phyloP scores from a whole-genome alignment of 2,888 invertebrate species.

The Petrolisthes manimaculis region DNA sequence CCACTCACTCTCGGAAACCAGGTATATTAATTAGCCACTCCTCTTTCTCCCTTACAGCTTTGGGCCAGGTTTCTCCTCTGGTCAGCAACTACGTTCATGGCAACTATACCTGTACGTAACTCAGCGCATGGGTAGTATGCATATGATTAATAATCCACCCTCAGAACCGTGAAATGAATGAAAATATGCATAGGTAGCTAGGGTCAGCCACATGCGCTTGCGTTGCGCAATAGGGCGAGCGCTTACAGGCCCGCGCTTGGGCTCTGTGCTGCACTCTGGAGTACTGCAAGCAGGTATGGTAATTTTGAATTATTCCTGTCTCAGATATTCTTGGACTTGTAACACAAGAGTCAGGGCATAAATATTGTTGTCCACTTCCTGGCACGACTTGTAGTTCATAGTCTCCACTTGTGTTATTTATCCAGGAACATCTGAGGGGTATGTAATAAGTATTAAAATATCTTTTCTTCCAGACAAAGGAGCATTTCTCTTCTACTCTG shows the following conservation, averaged over 20 bases:
- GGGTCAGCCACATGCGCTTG: constrained; percentile 63
- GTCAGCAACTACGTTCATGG: constrained; percentile 86
- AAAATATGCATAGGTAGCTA: constrained; percentile 37
- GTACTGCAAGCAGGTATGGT: constrained; percentile 60
- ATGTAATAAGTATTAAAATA: constrained; percentile 59
- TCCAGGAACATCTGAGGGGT: constrained; percentile 65
- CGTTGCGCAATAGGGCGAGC: constrained; percentile 53
- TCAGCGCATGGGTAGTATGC: constrained; percentile 58
- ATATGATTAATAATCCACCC: constrained; percentile 5
- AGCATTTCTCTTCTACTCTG: constrained; percentile 66
- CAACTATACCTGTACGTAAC: constrained; percentile 85
- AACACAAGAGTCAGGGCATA: constrained; percentile 25
- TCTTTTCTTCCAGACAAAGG: constrained; percentile 65
- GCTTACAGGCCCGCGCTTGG: constrained; percentile 47
- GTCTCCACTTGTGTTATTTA: constrained; percentile 26
- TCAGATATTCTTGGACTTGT: constrained; percentile 63
- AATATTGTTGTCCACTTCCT: constrained; percentile 21
- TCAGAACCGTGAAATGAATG: neutral
- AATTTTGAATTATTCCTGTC: constrained; percentile 50
- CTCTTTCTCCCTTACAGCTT: constrained; percentile 74
- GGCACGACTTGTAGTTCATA: constrained; percentile 30
- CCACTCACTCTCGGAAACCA: constrained; percentile 28
- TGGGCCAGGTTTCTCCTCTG: constrained; percentile 86
- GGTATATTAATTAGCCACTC: constrained; percentile 47
- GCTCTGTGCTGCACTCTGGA: constrained; percentile 40